Conservation (phyloP, 53 echinoderm and acorn worm genomes). For the Henricia sp. region DNA sequence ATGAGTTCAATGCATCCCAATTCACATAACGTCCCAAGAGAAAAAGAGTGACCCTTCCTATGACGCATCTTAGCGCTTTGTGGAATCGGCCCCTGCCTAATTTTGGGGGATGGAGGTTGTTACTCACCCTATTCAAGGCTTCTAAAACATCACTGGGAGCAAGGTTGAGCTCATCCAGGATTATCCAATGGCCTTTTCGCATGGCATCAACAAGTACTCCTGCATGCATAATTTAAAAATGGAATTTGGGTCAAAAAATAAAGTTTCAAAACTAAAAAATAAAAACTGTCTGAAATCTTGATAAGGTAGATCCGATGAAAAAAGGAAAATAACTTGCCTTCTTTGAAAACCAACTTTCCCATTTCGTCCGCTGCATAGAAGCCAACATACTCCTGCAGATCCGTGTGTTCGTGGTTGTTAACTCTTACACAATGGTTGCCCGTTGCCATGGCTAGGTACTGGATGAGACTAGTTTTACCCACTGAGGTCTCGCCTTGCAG, state of each 20-base stretch:
- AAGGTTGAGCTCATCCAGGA: conserved; percentile 94
- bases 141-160: conserved; percentile 98
- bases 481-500: conserved; percentile 97
- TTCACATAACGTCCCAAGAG: no score
- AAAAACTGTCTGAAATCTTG: no score
- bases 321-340: conserved; percentile 84
- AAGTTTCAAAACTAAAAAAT: neutral
- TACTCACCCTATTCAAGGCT: conserved; percentile 91
- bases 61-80: no score
- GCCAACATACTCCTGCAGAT: conserved; percentile 98
- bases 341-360: conserved; percentile 96
- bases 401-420: conserved; percentile 99
- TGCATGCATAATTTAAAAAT: neutral
- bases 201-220: conserved; percentile 97
- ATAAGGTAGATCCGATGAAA: no score
- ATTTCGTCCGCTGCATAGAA: conserved; percentile 98
- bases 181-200: conserved; percentile 98
- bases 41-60: no score
- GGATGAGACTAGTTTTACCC: conserved; percentile 95
- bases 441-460: conserved; percentile 89
- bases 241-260: neutral
- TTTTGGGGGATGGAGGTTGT: neutral
- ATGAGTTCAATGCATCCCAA: no score
- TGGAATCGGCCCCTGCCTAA: no score
- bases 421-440: conserved; percentile 96